Percentiles rank a stretch among this genome's conserved stretches.
phyloP scores from a whole-genome alignment of 1,140 invertebrate genomes.

The Pantala flavescens region DNA sequence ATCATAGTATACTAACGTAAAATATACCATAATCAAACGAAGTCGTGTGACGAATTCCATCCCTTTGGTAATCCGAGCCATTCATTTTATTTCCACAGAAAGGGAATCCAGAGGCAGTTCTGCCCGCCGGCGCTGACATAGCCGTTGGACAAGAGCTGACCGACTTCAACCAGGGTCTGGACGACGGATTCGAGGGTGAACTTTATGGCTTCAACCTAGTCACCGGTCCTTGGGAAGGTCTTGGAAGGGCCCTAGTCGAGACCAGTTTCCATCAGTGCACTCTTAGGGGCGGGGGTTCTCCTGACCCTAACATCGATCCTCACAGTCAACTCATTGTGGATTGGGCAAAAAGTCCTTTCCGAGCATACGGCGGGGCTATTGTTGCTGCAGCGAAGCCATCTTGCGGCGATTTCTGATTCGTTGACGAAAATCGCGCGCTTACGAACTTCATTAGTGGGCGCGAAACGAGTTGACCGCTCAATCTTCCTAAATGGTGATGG shows the following conservation, averaged over 20 bases:
- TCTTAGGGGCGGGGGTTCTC: not conserved
- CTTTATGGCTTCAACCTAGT: conserved; percentile 56
- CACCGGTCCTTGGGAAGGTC: conserved; percentile 24
- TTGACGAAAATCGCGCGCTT: too few species aligned
- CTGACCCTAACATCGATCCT: conserved; percentile 27
- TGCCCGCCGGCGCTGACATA: conserved; percentile 48
- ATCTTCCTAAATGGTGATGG: too few species aligned
- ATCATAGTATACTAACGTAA: too few species aligned
- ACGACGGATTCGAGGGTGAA: conserved; percentile 54
- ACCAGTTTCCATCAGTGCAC: conserved; percentile 3
- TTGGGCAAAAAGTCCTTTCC: conserved; percentile 43
- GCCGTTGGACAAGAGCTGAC: conserved; percentile 55
- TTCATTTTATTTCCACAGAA: not conserved
- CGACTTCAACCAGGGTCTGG: conserved; percentile 48
- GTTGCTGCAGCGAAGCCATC: conserved; percentile 37
- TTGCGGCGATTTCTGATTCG: conserved; percentile 39
- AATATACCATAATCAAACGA: conserved; percentile 21
- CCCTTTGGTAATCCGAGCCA: too few species aligned
- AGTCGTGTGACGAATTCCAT: not conserved
- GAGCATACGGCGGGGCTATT: conserved; percentile 44
- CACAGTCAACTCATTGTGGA: conserved; percentile 18
- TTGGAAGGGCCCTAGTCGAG: not conserved
- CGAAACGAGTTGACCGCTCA: too few species aligned
- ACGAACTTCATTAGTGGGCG: too few species aligned
- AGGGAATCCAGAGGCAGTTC: conserved; percentile 30